Conservation (phyloP, 2,888 invertebrate genomes). For the Lobophora halterata region DNA sequence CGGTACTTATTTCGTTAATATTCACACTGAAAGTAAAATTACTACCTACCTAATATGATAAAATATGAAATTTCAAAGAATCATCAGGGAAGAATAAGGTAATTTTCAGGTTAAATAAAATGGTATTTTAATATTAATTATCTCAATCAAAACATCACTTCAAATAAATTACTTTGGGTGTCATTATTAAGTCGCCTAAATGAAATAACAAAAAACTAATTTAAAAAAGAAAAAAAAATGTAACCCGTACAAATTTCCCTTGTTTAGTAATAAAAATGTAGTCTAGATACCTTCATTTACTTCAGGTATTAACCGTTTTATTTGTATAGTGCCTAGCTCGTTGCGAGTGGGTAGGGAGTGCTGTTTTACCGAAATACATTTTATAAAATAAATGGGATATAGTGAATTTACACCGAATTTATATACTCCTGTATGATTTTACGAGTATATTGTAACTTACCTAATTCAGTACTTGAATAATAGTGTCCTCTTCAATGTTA, state of each 20-base stretch:
- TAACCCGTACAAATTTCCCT: conserved; percentile 35
- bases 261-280: conserved; percentile 45
- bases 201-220: conserved; percentile 5
- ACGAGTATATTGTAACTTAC: conserved; percentile 7
- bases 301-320: conserved; percentile 35
- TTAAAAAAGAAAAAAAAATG: conserved; percentile 18
- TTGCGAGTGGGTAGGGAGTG: conserved; percentile 24
- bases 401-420: no score
- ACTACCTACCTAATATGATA: background rate
- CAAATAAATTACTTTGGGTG: no score
- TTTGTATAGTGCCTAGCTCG: conserved; percentile 14
- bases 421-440: background rate
- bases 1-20: no score
- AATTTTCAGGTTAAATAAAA: no score
- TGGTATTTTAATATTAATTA: no score
- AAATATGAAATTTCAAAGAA: no score
- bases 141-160: no score
- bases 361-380: conserved; percentile 24
- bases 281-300: conserved; percentile 40
- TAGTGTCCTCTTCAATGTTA: no score
- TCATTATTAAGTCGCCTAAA: no score
- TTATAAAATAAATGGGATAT: no score
- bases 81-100: no score
- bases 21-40: background rate
- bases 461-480: conserved; percentile 5